These are phyloP conservation scores for Hippocampus comes DNA, from an alignment of 2,113 vertebrate genomes.

Conservation along the genomic window DNA sequence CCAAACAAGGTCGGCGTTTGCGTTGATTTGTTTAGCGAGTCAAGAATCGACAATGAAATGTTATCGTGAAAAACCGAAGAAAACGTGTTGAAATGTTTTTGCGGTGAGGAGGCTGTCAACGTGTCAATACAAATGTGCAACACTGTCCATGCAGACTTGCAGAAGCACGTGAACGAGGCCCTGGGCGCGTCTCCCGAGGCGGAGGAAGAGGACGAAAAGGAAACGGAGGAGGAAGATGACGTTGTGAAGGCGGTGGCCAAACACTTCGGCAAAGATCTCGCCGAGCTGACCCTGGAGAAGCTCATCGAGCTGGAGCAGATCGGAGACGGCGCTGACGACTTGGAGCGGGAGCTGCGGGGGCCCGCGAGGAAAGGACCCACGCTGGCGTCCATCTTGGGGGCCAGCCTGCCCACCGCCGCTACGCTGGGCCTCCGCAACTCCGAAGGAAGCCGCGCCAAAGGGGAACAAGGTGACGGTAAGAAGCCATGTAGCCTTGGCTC, in stretches of 20 bases:
- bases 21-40: too few species aligned
- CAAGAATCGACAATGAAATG: too few species aligned
- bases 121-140: neutral
- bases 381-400: constrained; percentile 83
- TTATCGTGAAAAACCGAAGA: too few species aligned
- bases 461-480: constrained; percentile 81
- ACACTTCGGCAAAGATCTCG: constrained; percentile 84
- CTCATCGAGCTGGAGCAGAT: constrained; percentile 37
- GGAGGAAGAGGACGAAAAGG: constrained; percentile 78
- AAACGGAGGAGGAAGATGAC: constrained; percentile 62
- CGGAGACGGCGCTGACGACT: constrained; percentile 14
- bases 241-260: constrained; percentile 82
- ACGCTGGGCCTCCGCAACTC: constrained; percentile 85
- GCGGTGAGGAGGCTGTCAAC: too few species aligned
- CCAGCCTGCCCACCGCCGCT: constrained; percentile 80
- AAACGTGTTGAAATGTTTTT: too few species aligned
- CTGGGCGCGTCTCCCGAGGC: constrained; percentile 28
- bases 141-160: constrained; percentile 50
- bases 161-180: constrained; percentile 54
- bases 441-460: constrained; percentile 75
- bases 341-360: constrained; percentile 28
- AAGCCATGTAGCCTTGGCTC: too few species aligned
- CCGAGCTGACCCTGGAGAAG: constrained; percentile 58
- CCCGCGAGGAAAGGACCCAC: constrained; percentile 55
- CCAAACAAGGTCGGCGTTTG: constrained; percentile 73